A percentile compares a stretch with the other conserved stretches of the same genome.
Conservation (phyloP, 1,140 invertebrate genomes). For the Camponotus vicinus region DNA sequence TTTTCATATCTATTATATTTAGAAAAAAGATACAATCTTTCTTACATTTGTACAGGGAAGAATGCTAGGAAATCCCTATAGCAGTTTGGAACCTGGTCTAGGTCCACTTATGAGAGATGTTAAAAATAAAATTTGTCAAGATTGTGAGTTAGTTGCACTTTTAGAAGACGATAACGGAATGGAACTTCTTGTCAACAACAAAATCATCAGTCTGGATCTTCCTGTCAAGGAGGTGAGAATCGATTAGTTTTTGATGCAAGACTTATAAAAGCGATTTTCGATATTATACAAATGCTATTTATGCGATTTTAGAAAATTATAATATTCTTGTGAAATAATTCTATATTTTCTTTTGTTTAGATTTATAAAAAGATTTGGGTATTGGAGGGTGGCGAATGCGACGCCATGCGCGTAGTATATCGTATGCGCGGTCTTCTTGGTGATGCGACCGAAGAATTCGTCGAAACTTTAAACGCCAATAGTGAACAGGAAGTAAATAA, state of each 20-base stretch:
- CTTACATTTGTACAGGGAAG: constrained; percentile 89
- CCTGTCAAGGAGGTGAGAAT: constrained; percentile 95
- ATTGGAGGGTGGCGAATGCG: constrained; percentile 93
- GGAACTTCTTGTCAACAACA: constrained; percentile 99
- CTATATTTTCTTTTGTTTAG: constrained; percentile 63
- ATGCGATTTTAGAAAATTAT: constrained; percentile 26
- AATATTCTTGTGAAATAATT: neutral
- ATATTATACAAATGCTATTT: constrained; percentile 24
- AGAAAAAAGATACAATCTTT: constrained; percentile 1
- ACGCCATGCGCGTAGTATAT: constrained; percentile 99
- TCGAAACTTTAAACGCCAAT: constrained; percentile 96
- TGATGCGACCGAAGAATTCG: constrained; percentile 99
- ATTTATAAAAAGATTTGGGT: constrained; percentile 94
- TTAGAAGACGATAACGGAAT: constrained; percentile 99
- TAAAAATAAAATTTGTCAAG: constrained; percentile 99
- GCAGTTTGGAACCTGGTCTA: constrained; percentile 96
- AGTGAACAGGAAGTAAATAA: constrained; percentile 96
- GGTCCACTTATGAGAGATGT: constrained; percentile 99
- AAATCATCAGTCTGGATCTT: constrained; percentile 98
- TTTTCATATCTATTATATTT: constrained; percentile 16
- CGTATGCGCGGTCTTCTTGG: constrained; percentile 98
- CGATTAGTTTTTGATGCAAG: constrained; percentile 42
- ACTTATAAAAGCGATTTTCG: neutral
- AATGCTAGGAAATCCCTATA: constrained; percentile 99
- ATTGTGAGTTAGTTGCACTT: constrained; percentile 98